These are phyloP conservation scores for Drosophila lacertosa DNA, from an alignment of 1,140 invertebrate genomes.

Conservation along the genomic window DNA sequence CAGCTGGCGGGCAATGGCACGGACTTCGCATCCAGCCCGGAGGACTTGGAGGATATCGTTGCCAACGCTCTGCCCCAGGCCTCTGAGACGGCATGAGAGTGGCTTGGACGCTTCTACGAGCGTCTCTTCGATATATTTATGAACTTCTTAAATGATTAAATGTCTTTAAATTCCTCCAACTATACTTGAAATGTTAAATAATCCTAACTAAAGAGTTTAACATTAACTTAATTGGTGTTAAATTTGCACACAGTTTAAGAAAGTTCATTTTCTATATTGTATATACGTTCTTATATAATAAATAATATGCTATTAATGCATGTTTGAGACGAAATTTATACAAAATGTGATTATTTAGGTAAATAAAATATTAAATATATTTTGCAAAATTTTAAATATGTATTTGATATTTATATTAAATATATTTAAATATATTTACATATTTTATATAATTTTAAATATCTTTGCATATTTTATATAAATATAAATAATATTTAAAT, in stretches of 20 bases:
- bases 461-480: too few relatives aligned
- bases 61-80: constrained; percentile 45
- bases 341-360: neutral
- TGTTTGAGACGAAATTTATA: neutral
- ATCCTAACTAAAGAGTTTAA: too few relatives aligned
- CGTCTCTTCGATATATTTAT: constrained; percentile 64
- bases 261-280: constrained; percentile 3
- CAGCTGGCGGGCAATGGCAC: constrained; percentile 42
- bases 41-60: constrained; percentile 36
- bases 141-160: constrained; percentile 54
- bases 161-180: neutral
- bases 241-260: neutral
- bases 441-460: too few relatives aligned
- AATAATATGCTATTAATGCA: neutral
- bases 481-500: too few relatives aligned
- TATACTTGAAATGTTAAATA: neutral
- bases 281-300: constrained; percentile 2
- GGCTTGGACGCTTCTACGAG: constrained; percentile 63
- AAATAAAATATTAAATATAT: neutral
- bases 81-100: constrained; percentile 60
- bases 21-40: neutral
- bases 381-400: too few relatives aligned
- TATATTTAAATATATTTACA: too few relatives aligned
- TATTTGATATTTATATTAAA: too few relatives aligned
- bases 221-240: neutral